Evolutionary conservation across 2,113 vertebrate species (phyloP), one percentile per base, ranked within the genome.

Genomic region (Brachyhypopomus occidentalis): DNA sequence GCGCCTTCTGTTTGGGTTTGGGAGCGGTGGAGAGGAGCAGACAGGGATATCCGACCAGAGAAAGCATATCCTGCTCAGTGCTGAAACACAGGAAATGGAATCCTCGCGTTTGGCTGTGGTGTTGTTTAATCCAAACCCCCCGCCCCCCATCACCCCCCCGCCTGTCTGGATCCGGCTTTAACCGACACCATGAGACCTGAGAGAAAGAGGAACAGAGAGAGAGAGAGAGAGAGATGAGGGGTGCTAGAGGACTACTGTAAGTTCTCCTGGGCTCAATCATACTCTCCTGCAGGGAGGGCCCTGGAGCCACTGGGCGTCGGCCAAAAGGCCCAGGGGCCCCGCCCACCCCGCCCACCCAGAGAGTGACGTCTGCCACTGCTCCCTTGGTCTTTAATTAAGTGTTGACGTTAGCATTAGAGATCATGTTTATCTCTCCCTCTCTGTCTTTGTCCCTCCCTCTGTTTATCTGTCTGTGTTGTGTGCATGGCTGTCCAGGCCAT

Each of bases 321-420:
- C 38, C 14, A 73, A 14, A 20, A 77, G 25, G 55, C 84, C 72
- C 55, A 70, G 66, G 72, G 79, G 34, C 87, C 77, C 84, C 69
- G 58, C 62, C 36, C 38, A 79, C 87, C 77, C 84, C 69, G 58
- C 62, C 36, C 38, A 79, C 22, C 41, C 22, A 80, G 82, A 72
- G 70, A 73, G 23, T 84, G 82, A 86, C 81, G 83, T 82, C 74
- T 74, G 77, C 64, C 69, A 78, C 63, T 78, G 59, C 45, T 72
- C 82, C 86, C 70, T 69, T 84, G 85, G 87, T 85, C 88, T 80
- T 84, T 88, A 90, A 83, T 83, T 81, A 88, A 86, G 79, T 79
- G 75, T 86, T 77, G 83, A 87, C 72, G 86, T 86, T 70, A 70
- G 34, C 82, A 59, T 71, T 69, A 81, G 70, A 76, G 69, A 80